Percentiles rank a stretch among this genome's conserved stretches.
Conservation (phyloP, 2,888 invertebrate species). For the Melieria picta region DNA sequence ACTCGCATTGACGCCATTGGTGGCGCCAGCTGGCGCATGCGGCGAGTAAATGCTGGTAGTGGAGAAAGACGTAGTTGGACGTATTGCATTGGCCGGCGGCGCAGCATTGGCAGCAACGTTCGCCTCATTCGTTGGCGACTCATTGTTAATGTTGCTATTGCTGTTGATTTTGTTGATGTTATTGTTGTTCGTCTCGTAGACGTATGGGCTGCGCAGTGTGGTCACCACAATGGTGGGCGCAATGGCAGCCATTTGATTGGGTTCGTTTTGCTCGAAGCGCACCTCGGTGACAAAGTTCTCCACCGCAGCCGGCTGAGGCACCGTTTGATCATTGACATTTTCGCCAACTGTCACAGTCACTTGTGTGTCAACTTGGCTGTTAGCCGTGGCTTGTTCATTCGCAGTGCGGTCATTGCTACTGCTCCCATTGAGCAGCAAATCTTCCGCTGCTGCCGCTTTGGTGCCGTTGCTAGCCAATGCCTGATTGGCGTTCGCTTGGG, state of each 20-base stretch:
- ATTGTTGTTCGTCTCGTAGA: conserved; percentile 8
- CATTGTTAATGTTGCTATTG: conserved; percentile 20
- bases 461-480: not conserved
- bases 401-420: too few relatives aligned
- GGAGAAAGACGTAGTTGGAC: conserved; percentile 35
- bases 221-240: conserved; percentile 45
- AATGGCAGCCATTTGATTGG: conserved; percentile 17
- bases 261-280: conserved; percentile 35
- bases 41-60: conserved; percentile 39
- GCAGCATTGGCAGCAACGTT: conserved; percentile 28
- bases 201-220: conserved; percentile 27
- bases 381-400: not conserved
- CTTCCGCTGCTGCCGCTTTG: conserved; percentile 12
- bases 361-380: not conserved
- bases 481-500: conserved; percentile 30
- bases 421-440: not conserved
- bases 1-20: conserved; percentile 27
- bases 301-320: not conserved
- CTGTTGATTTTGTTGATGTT: conserved; percentile 23
- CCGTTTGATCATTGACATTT: too few relatives aligned
- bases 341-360: not conserved
- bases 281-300: conserved; percentile 44
- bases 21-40: conserved; percentile 33
- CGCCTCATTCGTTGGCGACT: not conserved
- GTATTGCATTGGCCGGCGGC: conserved; percentile 33